Percentiles rank a stretch among this genome's conserved stretches.
These are phyloP conservation scores for Periparus ater DNA, from an alignment of 2,797 vertebrate species.

Conservation along the genomic window DNA sequence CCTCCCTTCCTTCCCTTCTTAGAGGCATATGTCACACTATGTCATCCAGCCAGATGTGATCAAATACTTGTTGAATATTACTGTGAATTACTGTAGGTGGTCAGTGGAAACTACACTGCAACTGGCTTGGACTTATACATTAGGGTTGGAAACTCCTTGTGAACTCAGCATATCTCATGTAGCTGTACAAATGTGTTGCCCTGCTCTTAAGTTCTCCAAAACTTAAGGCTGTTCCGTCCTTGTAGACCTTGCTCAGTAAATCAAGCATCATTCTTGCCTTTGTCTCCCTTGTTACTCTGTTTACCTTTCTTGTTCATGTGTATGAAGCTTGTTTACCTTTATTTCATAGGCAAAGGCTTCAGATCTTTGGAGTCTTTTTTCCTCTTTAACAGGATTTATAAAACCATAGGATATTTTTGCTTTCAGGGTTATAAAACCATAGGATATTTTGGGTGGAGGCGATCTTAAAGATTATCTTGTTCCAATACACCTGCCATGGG, in stretches of 20 bases:
- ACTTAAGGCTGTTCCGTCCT: neutral
- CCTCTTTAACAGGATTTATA: neutral
- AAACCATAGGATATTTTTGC: neutral
- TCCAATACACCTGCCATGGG: accelerated
- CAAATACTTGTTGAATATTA: neutral
- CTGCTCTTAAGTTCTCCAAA: neutral
- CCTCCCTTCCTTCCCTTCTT: conserved; percentile 2
- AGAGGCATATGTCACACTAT: neutral
- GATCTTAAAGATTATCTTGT: neutral
- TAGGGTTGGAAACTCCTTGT: neutral
- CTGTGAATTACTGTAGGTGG: neutral
- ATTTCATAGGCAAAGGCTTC: neutral
- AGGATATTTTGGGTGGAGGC: neutral
- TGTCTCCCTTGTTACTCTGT: neutral
- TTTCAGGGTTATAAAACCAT: neutral
- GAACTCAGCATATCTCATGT: neutral
- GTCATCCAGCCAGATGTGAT: neutral
- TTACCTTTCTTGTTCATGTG: accelerated
- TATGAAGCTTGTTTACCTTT: neutral
- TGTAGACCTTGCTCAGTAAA: neutral
- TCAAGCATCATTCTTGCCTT: neutral
- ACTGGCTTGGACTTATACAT: neutral
- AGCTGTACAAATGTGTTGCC: neutral
- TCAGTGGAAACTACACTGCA: neutral
- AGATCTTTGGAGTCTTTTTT: neutral